Evolutionary conservation across 2,113 vertebrate genomes (phyloP).

Genomic region (mouse (Mus musculus)): GRCm39 chr1:52142001-52142500

Average conservation of each 20-base stretch:
- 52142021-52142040: slow-evolving; percentile 98
- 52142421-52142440: background rate
- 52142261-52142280: background rate
- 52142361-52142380: background rate
- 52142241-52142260: background rate
- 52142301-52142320: background rate
- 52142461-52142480: background rate
- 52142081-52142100: slow-evolving; percentile 97
- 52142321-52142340: background rate
- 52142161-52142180: slow-evolving; percentile 97
- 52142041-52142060: slow-evolving; percentile 93
- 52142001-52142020: slow-evolving; percentile 93
- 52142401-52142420: background rate
- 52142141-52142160: slow-evolving; percentile 97
- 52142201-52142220: slow-evolving; percentile 39
- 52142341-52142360: background rate
- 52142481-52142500: background rate
- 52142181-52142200: slow-evolving; percentile 95
- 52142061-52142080: slow-evolving; percentile 96
- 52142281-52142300: background rate
- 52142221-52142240: slow-evolving; percentile 17
- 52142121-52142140: slow-evolving; percentile 97
- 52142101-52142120: slow-evolving; percentile 94
- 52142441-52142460: background rate
- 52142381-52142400: background rate